These are phyloP conservation scores for Calyptomena viridis DNA, from an alignment of 2,113 vertebrate genomes.

Conservation along the genomic window DNA sequence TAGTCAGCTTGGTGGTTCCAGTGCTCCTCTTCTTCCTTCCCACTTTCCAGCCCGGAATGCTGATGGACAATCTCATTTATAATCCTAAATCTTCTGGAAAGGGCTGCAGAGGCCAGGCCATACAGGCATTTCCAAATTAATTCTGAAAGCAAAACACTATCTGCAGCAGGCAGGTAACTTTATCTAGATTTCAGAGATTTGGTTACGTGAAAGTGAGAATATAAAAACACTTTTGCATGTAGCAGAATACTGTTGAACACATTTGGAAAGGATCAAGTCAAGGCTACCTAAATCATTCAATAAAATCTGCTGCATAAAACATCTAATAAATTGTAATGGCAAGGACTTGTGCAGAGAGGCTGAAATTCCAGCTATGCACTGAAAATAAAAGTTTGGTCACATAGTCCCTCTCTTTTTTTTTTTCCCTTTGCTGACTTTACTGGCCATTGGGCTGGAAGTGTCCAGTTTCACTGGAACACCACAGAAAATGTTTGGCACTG, in stretches of 20 bases:
- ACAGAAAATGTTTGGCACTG: constrained; percentile 20
- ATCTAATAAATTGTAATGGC: constrained; percentile 38
- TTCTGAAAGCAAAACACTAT: neutral
- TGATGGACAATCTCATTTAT: constrained; percentile 38
- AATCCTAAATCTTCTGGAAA: constrained; percentile 11
- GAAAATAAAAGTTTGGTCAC: constrained; percentile 39
- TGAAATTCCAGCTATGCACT: constrained; percentile 31
- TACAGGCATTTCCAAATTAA: neutral
- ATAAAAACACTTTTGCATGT: neutral
- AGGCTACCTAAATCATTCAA: constrained; percentile 50
- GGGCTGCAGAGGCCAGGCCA: neutral
- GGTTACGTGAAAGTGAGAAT: constrained; percentile 9
- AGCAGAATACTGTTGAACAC: neutral
- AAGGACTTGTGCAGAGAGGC: constrained; percentile 3
- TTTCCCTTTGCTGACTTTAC: constrained; percentile 37
- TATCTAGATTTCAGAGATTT: constrained; percentile 19
- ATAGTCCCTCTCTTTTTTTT: constrained; percentile 31
- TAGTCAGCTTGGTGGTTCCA: constrained; percentile 52
- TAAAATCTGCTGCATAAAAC: constrained; percentile 45
- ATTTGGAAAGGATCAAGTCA: constrained; percentile 51
- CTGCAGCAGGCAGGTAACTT: neutral
- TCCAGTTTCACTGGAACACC: constrained; percentile 54
- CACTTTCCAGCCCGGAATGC: neutral
- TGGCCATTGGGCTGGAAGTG: constrained; percentile 47
- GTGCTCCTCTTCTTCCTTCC: constrained; percentile 31